A percentile compares a stretch with the other conserved stretches of the same genome.
phyloP scores from a whole-genome alignment of 2,797 vertebrate genomes.

The Pangasius krempfi region DNA sequence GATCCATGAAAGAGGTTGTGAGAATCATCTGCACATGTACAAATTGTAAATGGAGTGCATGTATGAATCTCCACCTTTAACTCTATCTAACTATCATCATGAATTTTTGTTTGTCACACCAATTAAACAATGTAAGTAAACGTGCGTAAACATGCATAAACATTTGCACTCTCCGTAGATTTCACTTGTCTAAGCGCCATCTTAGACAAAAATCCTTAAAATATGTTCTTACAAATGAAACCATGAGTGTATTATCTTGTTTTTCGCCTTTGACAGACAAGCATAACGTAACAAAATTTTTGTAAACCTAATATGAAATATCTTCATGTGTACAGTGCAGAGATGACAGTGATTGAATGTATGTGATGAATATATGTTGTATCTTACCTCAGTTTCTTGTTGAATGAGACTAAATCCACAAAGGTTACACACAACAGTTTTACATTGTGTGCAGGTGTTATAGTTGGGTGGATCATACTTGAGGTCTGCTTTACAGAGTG shows the following conservation, averaged over 20 bases:
- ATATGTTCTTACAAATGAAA: background rate
- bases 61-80: background rate
- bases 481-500: slow-evolving; percentile 81
- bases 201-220: background rate
- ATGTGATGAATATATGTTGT: background rate
- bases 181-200: background rate
- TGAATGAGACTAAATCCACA: slow-evolving; percentile 88
- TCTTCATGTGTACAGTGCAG: background rate
- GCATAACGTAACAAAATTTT: background rate
- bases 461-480: slow-evolving; percentile 81
- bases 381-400: slow-evolving; percentile 69
- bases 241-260: background rate
- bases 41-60: background rate
- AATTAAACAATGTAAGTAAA: background rate
- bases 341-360: background rate
- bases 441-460: slow-evolving; percentile 83
- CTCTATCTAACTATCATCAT: background rate
- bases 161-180: background rate
- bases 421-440: slow-evolving; percentile 80
- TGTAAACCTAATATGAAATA: background rate
- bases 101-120: background rate
- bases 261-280: background rate
- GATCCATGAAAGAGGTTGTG: slow-evolving; percentile 21
- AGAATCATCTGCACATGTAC: slow-evolving; percentile 3
- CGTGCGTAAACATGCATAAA: background rate